phyloP scores from a whole-genome alignment of 2,888 invertebrate species.

The Andricus quercusramuli region DNA sequence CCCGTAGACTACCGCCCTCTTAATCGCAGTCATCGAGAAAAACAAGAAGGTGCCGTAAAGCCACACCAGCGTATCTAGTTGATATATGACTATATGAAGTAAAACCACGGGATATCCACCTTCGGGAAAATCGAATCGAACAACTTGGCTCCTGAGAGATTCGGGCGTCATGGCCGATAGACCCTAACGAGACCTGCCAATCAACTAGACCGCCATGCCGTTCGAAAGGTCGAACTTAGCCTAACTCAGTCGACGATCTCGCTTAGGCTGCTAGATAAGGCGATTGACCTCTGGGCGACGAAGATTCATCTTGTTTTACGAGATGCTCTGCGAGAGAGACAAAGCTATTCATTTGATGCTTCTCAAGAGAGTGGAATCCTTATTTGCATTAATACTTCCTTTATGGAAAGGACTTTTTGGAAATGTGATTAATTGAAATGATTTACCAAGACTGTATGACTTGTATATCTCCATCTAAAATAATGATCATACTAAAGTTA shows the following conservation, averaged over 20 bases:
- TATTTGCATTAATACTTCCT: no score
- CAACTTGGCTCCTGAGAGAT: slow-evolving; percentile 19
- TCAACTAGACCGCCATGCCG: background rate
- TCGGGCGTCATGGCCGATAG: background rate
- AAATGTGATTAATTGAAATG: background rate
- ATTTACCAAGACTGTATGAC: no score
- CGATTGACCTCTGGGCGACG: slow-evolving; percentile 23
- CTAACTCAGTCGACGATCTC: slow-evolving; percentile 29
- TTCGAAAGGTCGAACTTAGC: slow-evolving; percentile 15
- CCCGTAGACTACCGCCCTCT: slow-evolving; percentile 31
- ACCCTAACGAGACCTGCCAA: slow-evolving; percentile 33
- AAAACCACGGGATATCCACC: slow-evolving; percentile 4
- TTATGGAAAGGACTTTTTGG: background rate
- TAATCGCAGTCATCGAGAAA: slow-evolving; percentile 28
- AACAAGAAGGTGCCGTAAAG: slow-evolving; percentile 15
- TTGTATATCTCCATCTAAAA: background rate
- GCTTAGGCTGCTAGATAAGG: slow-evolving; percentile 26
- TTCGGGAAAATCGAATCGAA: background rate
- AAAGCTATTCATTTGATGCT: slow-evolving; percentile 7
- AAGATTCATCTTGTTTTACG: slow-evolving; percentile 36
- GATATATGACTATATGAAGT: background rate
- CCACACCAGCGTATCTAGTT: no score
- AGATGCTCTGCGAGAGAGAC: background rate
- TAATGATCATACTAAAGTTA: background rate
- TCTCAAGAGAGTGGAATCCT: background rate